A percentile compares a stretch with the other conserved stretches of the same genome.
Conservation (phyloP, 2,797 vertebrate species). For the Myotis myotis region DNA sequence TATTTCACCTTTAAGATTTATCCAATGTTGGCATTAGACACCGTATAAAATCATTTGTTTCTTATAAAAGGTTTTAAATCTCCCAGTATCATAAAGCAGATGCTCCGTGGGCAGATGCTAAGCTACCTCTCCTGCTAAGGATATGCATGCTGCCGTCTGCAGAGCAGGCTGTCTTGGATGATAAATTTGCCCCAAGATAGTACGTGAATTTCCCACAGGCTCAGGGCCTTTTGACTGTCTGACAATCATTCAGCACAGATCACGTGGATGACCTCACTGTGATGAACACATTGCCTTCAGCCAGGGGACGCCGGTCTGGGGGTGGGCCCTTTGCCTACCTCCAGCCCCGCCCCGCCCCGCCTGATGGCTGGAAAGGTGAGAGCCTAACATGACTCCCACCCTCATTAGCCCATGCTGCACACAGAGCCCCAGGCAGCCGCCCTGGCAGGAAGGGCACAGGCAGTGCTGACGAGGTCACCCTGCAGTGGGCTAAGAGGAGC, state of each 20-base stretch:
- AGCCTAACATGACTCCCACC: slow-evolving; percentile 53
- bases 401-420: background rate
- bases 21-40: background rate
- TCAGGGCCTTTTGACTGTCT: background rate
- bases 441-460: slow-evolving; percentile 19
- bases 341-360: background rate
- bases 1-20: background rate
- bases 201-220: background rate
- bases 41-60: background rate
- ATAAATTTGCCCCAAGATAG: background rate
- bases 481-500: background rate
- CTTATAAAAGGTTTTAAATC: background rate
- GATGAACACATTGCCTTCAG: background rate
- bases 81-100: background rate
- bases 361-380: slow-evolving; percentile 15
- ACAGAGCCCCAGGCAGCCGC: slow-evolving; percentile 13
- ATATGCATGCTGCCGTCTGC: background rate
- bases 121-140: background rate
- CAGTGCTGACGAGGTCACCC: slow-evolving; percentile 46
- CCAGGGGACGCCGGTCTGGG: background rate
- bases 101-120: background rate
- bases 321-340: background rate
- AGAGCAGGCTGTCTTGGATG: background rate
- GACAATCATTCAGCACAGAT: background rate
- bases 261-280: background rate